Percentiles rank a stretch among this genome's conserved stretches.
Evolutionary conservation across 2,113 vertebrate species (phyloP).

Genomic region (Trematomus loennbergii): DNA sequence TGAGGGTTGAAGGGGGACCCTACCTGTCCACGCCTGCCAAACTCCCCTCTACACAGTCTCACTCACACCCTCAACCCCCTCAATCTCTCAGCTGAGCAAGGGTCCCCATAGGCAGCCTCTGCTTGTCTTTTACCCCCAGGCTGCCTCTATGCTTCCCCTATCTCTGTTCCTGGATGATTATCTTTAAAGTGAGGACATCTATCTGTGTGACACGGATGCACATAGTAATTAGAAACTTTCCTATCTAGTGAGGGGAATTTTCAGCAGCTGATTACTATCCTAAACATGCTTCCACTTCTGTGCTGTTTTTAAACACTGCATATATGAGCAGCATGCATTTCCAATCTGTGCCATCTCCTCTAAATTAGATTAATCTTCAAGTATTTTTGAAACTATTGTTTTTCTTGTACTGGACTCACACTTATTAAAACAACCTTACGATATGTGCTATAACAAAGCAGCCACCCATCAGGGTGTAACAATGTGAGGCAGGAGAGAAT

Average conservation of each 20-base stretch:
- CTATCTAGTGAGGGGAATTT: conserved; percentile 56
- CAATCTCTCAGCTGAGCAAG: conserved; percentile 57
- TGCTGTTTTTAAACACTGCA: conserved; percentile 22
- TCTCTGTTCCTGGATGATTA: conserved; percentile 39
- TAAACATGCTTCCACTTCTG: conserved; percentile 27
- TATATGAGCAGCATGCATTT: not conserved
- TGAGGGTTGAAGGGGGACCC: conserved; percentile 38
- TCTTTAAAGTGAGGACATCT: conserved; percentile 77
- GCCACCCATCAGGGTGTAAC: conserved; percentile 34
- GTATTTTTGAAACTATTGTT: conserved; percentile 2
- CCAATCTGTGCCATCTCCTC: not conserved
- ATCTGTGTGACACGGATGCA: conserved; percentile 60
- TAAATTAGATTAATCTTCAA: not conserved
- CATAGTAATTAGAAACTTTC: conserved; percentile 75
- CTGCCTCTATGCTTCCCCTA: conserved; percentile 41
- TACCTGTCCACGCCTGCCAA: conserved; percentile 77
- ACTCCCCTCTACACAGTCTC: conserved; percentile 33
- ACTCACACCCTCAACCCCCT: conserved; percentile 64
- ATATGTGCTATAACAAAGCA: conserved; percentile 9
- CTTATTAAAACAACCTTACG: not conserved
- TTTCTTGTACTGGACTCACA: not conserved
- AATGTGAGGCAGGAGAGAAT: conserved; percentile 26
- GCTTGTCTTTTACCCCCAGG: conserved; percentile 67
- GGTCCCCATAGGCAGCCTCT: conserved; percentile 45
- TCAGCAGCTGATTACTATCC: conserved; percentile 32